Conservation (phyloP, 1,140 invertebrate genomes). For the Lepidurus couesii region DNA sequence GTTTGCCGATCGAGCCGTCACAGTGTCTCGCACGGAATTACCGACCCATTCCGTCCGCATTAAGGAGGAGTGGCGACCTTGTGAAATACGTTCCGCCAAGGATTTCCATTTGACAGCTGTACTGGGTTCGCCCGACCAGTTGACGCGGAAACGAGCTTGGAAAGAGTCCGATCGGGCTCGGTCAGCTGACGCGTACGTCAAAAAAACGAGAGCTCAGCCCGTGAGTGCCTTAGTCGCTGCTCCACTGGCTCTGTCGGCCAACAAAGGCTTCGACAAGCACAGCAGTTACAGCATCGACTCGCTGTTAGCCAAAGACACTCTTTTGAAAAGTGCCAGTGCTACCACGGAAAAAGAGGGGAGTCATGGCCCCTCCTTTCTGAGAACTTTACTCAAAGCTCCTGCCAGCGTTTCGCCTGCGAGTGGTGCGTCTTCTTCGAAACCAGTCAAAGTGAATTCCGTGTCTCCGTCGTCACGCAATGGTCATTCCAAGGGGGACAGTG, state of each 20-base stretch:
- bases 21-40: not conserved
- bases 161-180: not conserved
- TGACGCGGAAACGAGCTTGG: not conserved
- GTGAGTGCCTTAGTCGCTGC: constrained; percentile 28
- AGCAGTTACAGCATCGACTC: constrained; percentile 35
- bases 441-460: constrained; percentile 9
- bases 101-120: constrained; percentile 9
- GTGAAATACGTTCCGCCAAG: not conserved
- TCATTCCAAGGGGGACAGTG: constrained; percentile 13
- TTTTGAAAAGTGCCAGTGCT: not conserved
- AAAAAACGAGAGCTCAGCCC: constrained; percentile 32
- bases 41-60: constrained; percentile 5
- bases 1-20: not conserved
- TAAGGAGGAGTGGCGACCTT: not conserved
- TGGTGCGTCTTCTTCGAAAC: not conserved
- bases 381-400: constrained; percentile 22
- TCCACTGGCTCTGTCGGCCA: constrained; percentile 9
- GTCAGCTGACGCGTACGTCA: constrained; percentile 18
- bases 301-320: constrained; percentile 28
- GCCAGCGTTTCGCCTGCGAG: constrained; percentile 5
- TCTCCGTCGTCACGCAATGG: not conserved
- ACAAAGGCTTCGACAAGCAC: constrained; percentile 33
- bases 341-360: not conserved
- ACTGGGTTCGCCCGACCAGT: not conserved
- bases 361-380: not conserved